Conservation (phyloP, 1,140 invertebrate genomes). For the Drosophila virilis region DNA sequence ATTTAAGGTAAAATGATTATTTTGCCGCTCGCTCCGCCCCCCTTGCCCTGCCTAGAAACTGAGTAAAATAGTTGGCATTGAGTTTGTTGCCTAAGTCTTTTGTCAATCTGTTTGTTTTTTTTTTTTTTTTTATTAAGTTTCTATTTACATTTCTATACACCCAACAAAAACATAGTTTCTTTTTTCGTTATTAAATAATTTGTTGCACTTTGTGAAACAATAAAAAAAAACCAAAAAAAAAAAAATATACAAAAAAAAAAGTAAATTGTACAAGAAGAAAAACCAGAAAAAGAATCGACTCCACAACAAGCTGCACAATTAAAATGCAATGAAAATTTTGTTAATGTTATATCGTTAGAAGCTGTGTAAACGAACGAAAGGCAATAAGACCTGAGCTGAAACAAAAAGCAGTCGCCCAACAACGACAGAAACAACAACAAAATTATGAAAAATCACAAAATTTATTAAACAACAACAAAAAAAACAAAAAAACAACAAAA, state of each 20-base stretch:
- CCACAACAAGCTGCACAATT: constrained; percentile 49
- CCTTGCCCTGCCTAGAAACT: neutral
- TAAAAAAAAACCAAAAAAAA: constrained; percentile 9
- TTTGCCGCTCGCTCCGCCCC: neutral
- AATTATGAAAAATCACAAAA: constrained; percentile 77
- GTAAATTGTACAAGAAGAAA: neutral
- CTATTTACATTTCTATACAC: constrained; percentile 18
- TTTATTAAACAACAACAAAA: constrained; percentile 63
- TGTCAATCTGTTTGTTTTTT: constrained; percentile 9
- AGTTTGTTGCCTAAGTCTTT: constrained; percentile 38
- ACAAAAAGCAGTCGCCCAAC: constrained; percentile 44
- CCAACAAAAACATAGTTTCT: constrained; percentile 11
- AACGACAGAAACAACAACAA: constrained; percentile 40
- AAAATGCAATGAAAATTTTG: constrained; percentile 67
- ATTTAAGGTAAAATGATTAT: neutral
- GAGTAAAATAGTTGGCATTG: constrained; percentile 45
- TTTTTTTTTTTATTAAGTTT: constrained; percentile 9
- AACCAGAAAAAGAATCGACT: constrained; percentile 38
- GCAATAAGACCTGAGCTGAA: constrained; percentile 40
- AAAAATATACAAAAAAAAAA: constrained; percentile 6
- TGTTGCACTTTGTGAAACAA: constrained; percentile 15
- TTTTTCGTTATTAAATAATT: constrained; percentile 32
- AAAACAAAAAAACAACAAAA: constrained; percentile 10
- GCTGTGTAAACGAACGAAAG: constrained; percentile 26
- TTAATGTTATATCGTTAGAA: constrained; percentile 69